Evolutionary conservation across 2,888 invertebrate species (phyloP).

Genomic region (Microdon myrmicae): DNA sequence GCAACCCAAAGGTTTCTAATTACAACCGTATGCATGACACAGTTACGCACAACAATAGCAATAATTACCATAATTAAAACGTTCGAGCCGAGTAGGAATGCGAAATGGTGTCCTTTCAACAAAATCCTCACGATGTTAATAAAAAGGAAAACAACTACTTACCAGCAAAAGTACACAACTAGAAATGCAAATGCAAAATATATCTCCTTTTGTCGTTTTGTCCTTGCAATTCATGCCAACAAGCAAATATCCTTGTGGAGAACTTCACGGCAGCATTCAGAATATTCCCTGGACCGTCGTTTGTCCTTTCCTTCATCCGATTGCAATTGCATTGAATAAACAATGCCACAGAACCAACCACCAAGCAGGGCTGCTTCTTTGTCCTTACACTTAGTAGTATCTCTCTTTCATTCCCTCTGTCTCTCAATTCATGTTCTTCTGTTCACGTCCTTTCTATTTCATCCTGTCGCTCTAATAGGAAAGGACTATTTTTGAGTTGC

Average conservation of each 20-base stretch:
- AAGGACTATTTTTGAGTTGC: too few species aligned
- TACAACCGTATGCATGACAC: slow-evolving; percentile 30
- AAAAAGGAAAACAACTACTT: slow-evolving; percentile 3
- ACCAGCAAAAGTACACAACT: background rate
- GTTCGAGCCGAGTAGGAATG: slow-evolving; percentile 11
- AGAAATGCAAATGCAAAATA: slow-evolving; percentile 30
- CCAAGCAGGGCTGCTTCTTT: too few species aligned
- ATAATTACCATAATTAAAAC: slow-evolving; percentile 32
- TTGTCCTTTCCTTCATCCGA: background rate
- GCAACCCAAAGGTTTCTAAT: slow-evolving; percentile 26
- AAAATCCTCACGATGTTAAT: slow-evolving; percentile 23
- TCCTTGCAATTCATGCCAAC: slow-evolving; percentile 20
- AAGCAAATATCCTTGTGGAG: slow-evolving; percentile 17
- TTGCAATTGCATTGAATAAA: slow-evolving; percentile 23
- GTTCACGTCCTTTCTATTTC: too few species aligned
- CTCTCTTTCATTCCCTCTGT: too few species aligned
- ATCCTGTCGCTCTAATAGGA: too few species aligned
- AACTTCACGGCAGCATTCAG: slow-evolving; percentile 17
- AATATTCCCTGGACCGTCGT: slow-evolving; percentile 7
- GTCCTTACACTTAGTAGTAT: too few species aligned
- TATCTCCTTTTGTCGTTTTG: slow-evolving; percentile 32
- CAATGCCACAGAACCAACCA: slow-evolving; percentile 21
- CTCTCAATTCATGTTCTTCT: too few species aligned
- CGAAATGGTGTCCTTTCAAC: slow-evolving; percentile 8
- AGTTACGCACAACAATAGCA: slow-evolving; percentile 25